These are phyloP conservation scores for Yponomeuta plumbellus DNA, from an alignment of 2,888 invertebrate species.

Conservation along the genomic window DNA sequence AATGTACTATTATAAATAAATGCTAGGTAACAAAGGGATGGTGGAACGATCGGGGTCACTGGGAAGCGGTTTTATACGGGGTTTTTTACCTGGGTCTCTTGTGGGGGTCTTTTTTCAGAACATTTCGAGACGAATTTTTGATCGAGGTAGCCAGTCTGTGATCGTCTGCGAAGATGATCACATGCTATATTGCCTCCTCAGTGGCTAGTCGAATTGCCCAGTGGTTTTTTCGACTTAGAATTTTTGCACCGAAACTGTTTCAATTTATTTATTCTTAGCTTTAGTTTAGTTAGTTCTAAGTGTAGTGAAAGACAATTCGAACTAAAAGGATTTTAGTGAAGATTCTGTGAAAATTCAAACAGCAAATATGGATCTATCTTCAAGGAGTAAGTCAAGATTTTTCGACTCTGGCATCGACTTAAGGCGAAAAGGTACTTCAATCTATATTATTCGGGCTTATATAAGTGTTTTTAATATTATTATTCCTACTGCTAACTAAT, in stretches of 20 bases:
- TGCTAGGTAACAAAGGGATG: conserved; percentile 71
- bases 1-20: conserved; percentile 75
- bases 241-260: conserved; percentile 25
- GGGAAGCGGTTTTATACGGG: conserved; percentile 75
- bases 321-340: background rate
- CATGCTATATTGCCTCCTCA: conserved; percentile 58
- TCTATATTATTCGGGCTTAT: conserved; percentile 19
- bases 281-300: conserved; percentile 18
- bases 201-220: conserved; percentile 43
- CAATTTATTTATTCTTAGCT: conserved; percentile 26
- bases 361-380: conserved; percentile 61
- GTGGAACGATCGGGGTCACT: conserved; percentile 75
- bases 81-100: conserved; percentile 68
- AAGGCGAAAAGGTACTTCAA: conserved; percentile 68
- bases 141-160: conserved; percentile 71
- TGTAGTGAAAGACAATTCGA: background rate
- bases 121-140: conserved; percentile 54
- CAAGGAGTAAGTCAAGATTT: conserved; percentile 76
- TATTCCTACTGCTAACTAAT: conserved; percentile 16
- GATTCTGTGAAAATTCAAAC: conserved; percentile 8
- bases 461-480: conserved; percentile 22
- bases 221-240: conserved; percentile 44
- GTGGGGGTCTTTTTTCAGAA: conserved; percentile 62
- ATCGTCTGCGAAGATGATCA: conserved; percentile 75
- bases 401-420: conserved; percentile 74